Percentiles rank a stretch among this genome's conserved stretches.
phyloP scores from a whole-genome alignment of 1,140 invertebrate genomes.

The Drosophila orosa region DNA sequence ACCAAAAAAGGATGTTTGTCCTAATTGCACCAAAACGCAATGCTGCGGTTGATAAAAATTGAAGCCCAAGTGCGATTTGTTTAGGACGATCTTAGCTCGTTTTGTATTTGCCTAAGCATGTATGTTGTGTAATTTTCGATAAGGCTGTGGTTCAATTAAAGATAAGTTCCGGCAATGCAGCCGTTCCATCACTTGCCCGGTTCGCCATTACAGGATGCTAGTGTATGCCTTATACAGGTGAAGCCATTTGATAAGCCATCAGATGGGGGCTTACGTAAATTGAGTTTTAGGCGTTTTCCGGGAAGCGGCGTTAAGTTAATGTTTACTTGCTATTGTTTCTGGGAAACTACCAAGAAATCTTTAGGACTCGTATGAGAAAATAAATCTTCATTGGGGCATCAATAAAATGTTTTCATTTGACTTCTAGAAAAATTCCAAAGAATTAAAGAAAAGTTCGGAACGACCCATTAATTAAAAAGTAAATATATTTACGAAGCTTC shows the following conservation, averaged over 20 bases:
- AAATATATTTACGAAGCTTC: too few relatives aligned
- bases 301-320: slow-evolving; percentile 75
- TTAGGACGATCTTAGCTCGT: slow-evolving; percentile 53
- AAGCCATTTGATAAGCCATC: slow-evolving; percentile 56
- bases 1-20: slow-evolving; percentile 73
- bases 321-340: slow-evolving; percentile 74
- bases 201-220: slow-evolving; percentile 61
- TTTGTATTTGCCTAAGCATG: slow-evolving; percentile 19
- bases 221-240: slow-evolving; percentile 64
- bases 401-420: too few relatives aligned
- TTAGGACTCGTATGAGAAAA: neutral
- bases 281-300: slow-evolving; percentile 62
- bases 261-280: slow-evolving; percentile 54
- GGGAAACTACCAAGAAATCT: slow-evolving; percentile 43
- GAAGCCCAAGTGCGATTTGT: slow-evolving; percentile 58
- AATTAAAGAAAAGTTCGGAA: too few relatives aligned
- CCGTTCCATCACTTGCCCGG: slow-evolving; percentile 35
- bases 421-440: too few relatives aligned
- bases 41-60: slow-evolving; percentile 69
- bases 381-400: neutral
- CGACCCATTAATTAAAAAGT: too few relatives aligned
- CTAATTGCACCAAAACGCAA: slow-evolving; percentile 64
- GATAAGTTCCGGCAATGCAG: slow-evolving; percentile 61
- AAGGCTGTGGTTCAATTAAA: slow-evolving; percentile 66
- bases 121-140: slow-evolving; percentile 66